These are phyloP conservation scores for Drosophila teissieri DNA, from an alignment of 1,140 invertebrate species.

Conservation along the genomic window DNA sequence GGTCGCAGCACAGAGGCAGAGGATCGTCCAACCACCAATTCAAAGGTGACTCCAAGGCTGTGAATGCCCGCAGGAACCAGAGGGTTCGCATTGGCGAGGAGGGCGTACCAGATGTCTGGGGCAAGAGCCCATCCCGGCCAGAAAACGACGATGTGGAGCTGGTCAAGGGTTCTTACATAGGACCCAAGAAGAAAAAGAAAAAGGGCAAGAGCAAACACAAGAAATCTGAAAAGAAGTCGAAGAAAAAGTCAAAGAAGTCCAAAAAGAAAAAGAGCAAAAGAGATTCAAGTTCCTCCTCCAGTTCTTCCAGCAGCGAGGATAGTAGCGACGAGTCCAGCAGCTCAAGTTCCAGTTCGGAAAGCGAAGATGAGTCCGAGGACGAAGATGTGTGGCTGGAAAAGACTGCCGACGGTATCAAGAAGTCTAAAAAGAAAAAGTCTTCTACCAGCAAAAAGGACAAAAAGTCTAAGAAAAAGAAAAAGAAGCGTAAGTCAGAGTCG, in stretches of 20 bases:
- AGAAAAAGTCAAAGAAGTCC: slow-evolving; percentile 86
- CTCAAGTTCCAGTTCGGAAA: slow-evolving; percentile 46
- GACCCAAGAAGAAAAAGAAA: slow-evolving; percentile 85
- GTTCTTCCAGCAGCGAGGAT: slow-evolving; percentile 36
- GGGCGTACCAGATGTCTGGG: slow-evolving; percentile 89
- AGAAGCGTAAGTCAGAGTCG: slow-evolving; percentile 72
- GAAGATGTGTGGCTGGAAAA: slow-evolving; percentile 75
- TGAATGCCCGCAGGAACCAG: slow-evolving; percentile 88
- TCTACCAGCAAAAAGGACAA: slow-evolving; percentile 73
- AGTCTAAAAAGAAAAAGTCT: slow-evolving; percentile 84
- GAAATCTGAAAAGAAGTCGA: slow-evolving; percentile 86
- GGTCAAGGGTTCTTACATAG: slow-evolving; percentile 85
- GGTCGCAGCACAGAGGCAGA: slow-evolving; percentile 36
- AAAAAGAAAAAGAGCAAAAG: slow-evolving; percentile 85
- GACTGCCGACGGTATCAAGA: slow-evolving; percentile 78
- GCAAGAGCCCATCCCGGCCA: slow-evolving; percentile 88
- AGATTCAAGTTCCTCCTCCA: slow-evolving; percentile 63
- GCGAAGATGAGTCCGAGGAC: slow-evolving; percentile 35
- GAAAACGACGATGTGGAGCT: slow-evolving; percentile 79
- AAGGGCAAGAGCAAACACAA: slow-evolving; percentile 85
- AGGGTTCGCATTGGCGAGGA: slow-evolving; percentile 90
- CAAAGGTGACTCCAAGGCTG: slow-evolving; percentile 84
- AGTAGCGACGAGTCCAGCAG: slow-evolving; percentile 56
- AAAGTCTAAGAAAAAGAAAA: slow-evolving; percentile 88
- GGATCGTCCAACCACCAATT: slow-evolving; percentile 17